Evolutionary conservation across 2,797 vertebrate species (phyloP).

Genomic region (Chaetophractus vellerosus): DNA sequence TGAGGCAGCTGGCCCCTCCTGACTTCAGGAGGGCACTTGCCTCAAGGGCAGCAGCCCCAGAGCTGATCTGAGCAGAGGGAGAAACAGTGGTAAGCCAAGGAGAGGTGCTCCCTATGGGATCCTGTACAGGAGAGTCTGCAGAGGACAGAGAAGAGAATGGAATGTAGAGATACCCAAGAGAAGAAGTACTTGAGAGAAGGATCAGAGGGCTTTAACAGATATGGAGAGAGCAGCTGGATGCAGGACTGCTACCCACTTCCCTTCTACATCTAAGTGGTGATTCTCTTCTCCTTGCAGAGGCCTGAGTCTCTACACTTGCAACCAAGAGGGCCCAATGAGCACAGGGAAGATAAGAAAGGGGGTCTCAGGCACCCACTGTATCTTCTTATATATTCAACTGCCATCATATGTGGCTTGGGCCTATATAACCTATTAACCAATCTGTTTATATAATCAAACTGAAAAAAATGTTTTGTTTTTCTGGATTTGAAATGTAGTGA

Average conservation of each 20-base stretch:
- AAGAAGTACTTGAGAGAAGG: not conserved
- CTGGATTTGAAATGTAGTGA: not conserved
- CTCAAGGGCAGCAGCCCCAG: not conserved
- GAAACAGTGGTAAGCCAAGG: not conserved
- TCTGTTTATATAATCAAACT: not conserved
- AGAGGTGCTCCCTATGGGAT: not conserved
- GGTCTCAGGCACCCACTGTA: rapidly evolving
- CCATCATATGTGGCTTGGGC: not conserved
- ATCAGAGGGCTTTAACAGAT: not conserved
- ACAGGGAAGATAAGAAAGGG: not conserved
- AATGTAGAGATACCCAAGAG: not conserved
- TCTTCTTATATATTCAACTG: too few relatives aligned
- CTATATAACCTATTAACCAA: not conserved
- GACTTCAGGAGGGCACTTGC: not conserved
- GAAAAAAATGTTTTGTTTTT: too few relatives aligned
- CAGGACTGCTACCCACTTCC: not conserved
- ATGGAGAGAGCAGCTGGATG: not conserved
- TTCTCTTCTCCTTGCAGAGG: not conserved
- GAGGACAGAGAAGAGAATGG: not conserved
- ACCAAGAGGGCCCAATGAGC: not conserved
- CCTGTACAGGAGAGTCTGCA: not conserved
- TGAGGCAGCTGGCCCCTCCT: not conserved
- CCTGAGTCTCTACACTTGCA: not conserved
- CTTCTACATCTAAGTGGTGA: not conserved
- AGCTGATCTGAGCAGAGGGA: not conserved